phyloP scores from a whole-genome alignment of 2,888 invertebrate genomes.

The Drosophila pseudotalamancana region DNA sequence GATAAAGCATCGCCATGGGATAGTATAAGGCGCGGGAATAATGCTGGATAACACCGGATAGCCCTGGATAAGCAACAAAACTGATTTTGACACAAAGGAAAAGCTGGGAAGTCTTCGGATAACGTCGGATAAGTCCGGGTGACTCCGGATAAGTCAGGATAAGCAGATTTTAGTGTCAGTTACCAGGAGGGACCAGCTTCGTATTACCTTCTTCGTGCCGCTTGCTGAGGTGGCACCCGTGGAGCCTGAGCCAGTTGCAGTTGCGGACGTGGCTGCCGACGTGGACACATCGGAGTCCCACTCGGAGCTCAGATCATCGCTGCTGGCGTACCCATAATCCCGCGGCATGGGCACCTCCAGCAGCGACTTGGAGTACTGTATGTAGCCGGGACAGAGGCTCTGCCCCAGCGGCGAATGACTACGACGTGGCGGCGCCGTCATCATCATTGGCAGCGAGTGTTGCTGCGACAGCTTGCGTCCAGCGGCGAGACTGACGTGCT shows the following conservation, averaged over 20 bases:
- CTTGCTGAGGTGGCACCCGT: slow-evolving; percentile 19
- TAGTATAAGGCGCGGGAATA: no score
- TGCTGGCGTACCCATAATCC: slow-evolving; percentile 95
- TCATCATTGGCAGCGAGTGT: slow-evolving; percentile 37
- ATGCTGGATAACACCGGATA: not conserved
- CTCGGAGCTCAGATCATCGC: slow-evolving; percentile 95
- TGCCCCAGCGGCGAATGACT: slow-evolving; percentile 80
- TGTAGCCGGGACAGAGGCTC: slow-evolving; percentile 88
- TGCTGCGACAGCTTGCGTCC: slow-evolving; percentile 63
- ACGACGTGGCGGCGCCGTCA: slow-evolving; percentile 71
- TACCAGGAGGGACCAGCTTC: not conserved
- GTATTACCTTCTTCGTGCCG: slow-evolving; percentile 63
- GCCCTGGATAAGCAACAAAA: not conserved
- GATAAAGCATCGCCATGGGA: no score
- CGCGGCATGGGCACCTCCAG: slow-evolving; percentile 90
- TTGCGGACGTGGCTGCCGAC: slow-evolving; percentile 45
- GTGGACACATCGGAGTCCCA: slow-evolving; percentile 92
- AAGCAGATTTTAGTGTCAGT: no score
- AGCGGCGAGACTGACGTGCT: slow-evolving; percentile 50
- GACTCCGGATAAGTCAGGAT: not conserved
- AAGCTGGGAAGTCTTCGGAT: not conserved
- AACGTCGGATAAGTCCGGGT: not conserved
- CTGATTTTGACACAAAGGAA: not conserved
- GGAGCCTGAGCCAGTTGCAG: slow-evolving; percentile 24
- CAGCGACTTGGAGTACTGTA: slow-evolving; percentile 91